Conservation (phyloP, 2,113 vertebrate genomes). For the Sapayoa aenigma region DNA sequence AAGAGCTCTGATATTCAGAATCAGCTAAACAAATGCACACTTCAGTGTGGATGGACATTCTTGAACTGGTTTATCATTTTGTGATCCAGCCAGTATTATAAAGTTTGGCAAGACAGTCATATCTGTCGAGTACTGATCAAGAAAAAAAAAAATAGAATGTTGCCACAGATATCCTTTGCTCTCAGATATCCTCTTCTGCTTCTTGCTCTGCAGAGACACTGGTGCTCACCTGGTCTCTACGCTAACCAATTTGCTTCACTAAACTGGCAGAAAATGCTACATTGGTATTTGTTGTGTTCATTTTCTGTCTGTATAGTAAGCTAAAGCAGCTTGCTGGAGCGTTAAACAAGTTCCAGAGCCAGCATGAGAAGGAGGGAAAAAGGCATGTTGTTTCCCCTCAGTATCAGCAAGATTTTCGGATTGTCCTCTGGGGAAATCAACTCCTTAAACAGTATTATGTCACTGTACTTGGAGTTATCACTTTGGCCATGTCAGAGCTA, state of each 20-base stretch:
- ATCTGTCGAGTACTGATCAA: neutral
- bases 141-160: neutral
- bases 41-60: neutral
- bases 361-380: neutral
- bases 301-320: neutral
- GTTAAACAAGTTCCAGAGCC: neutral
- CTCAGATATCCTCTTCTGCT: neutral
- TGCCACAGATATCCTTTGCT: neutral
- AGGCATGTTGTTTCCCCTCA: neutral
- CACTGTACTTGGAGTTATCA: neutral
- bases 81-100: neutral
- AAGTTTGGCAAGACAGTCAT: neutral
- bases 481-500: neutral
- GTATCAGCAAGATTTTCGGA: neutral
- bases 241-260: neutral
- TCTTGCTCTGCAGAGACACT: neutral
- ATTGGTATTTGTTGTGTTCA: neutral
- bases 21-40: neutral
- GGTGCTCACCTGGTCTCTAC: neutral
- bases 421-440: neutral
- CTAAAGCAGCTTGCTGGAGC: neutral
- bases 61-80: neutral
- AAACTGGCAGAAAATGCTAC: slow-evolving; percentile 1
- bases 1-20: neutral
- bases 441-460: neutral